Percentiles rank a stretch among this genome's conserved stretches.
These are phyloP conservation scores for Phalacrocorax brasilianus DNA, from an alignment of 2,113 vertebrate genomes.

Conservation along the genomic window DNA sequence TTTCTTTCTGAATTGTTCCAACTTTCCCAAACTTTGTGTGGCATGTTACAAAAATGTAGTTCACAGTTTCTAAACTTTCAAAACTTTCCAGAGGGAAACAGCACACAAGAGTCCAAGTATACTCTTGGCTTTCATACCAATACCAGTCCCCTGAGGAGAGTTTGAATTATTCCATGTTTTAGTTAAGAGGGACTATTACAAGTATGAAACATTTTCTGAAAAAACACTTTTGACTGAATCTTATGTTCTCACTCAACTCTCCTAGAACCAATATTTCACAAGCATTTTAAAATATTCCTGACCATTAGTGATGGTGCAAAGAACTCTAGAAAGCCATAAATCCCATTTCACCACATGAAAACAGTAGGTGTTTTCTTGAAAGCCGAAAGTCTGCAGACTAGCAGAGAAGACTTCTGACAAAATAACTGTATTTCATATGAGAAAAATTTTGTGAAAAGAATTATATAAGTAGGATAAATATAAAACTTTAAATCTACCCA, in stretches of 20 bases:
- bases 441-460: neutral
- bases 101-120: neutral
- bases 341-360: neutral
- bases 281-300: neutral
- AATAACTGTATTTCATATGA: neutral
- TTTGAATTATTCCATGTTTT: slow-evolving; percentile 23
- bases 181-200: slow-evolving; percentile 2
- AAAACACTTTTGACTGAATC: neutral
- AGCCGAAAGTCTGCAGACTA: neutral
- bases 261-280: slow-evolving; percentile 2
- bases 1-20: neutral
- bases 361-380: neutral
- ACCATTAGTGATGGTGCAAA: neutral
- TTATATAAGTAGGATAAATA: neutral
- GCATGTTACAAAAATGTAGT: neutral
- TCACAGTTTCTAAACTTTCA: slow-evolving; percentile 31
- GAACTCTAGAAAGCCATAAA: neutral
- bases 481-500: neutral
- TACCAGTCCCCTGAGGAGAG: neutral
- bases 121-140: neutral
- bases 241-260: slow-evolving; percentile 15
- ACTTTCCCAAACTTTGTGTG: slow-evolving; percentile 8
- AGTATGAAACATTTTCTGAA: slow-evolving; percentile 16
- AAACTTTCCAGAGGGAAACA: slow-evolving; percentile 15
- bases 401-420: neutral